Conservation (phyloP, 2,797 vertebrate genomes). For the Trachops cirrhosus region DNA sequence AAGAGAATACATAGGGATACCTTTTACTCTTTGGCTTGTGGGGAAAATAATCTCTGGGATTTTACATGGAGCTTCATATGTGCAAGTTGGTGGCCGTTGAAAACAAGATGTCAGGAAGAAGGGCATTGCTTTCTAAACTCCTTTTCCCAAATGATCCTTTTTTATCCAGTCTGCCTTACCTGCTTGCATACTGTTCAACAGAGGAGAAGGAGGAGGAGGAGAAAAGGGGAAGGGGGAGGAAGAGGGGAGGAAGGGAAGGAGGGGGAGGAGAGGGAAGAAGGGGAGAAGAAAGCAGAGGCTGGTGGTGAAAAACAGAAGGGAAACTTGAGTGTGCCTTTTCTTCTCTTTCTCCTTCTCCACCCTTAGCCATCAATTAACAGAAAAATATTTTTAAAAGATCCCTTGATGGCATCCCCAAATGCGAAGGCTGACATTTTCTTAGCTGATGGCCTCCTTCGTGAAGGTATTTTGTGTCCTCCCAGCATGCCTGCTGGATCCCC, state of each 20-base stretch:
- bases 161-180: not conserved
- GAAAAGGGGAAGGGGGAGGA: not conserved
- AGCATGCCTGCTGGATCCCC: slow-evolving; percentile 61
- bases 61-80: not conserved
- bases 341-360: slow-evolving; percentile 40
- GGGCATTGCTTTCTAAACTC: not conserved
- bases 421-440: slow-evolving; percentile 74
- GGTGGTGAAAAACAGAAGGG: not conserved
- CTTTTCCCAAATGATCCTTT: not conserved
- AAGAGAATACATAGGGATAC: not conserved
- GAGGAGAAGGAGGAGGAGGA: not conserved
- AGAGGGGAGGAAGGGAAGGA: not conserved
- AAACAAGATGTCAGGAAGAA: not conserved
- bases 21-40: not conserved
- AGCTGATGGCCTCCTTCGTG: slow-evolving; percentile 64
- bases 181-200: not conserved
- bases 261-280: not conserved
- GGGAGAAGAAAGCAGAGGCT: not conserved
- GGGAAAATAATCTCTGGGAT: not conserved
- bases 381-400: slow-evolving; percentile 76
- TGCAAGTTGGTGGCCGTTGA: not conserved
- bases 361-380: slow-evolving; percentile 69
- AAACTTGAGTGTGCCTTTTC: slow-evolving; percentile 13
- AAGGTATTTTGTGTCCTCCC: slow-evolving; percentile 65
- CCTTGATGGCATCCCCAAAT: slow-evolving; percentile 72